Base-by-base conservation (phyloP, 2,113 vertebrate genomes). In the Larimichthys polyactis region DNA sequence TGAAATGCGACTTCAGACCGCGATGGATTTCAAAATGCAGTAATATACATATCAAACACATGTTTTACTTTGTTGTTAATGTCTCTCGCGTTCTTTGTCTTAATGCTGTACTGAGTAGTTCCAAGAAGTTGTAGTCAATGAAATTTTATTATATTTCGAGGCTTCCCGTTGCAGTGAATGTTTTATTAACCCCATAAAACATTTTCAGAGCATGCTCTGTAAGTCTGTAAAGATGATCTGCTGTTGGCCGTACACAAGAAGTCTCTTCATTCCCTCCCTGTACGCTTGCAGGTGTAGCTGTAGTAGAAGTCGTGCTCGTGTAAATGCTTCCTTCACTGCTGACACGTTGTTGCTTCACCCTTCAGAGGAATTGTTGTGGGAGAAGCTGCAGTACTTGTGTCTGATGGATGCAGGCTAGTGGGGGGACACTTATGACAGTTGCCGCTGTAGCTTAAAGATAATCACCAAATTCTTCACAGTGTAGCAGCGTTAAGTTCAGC, bases 381-480 rank as follows among this genome's bases (percentile, higher is more conserved):
- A 55, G 57, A 79, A 87, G 17, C 52, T 64, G 63, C 54, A 58
- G 66, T 29, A 2, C 54, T 72, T 24, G 52, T 57, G 69, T 44
- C 40, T 44, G 43, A 58, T 51, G 0, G 14, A 68, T 71, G 55
- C 46, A 57, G 71, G 22, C 71, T 51, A 11, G 40, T 40, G 51
- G 48, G 60, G 60, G 29, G 54, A 79, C 71, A 60, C 3, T 32
- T 4, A 15, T 0, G 3, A 81, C 20, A 55, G 60, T 40, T 57
- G 73, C 59, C 14, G 20, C 48, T 63, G 27, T 52, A 79, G 59
- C 71, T 83, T 73, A 12, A 74, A 84, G 62, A 75, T 75, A 57
- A 77, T 84, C 75, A 73, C 72, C 54, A 20, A 59, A 58, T 81
- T 80, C 79, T 66, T 73, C 49, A 43, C 40, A 10, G 76, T 64